Percentiles rank a stretch among this genome's conserved stretches.
Evolutionary conservation across 1,140 invertebrate species (phyloP).

Genomic region (Pissodes strobi): DNA sequence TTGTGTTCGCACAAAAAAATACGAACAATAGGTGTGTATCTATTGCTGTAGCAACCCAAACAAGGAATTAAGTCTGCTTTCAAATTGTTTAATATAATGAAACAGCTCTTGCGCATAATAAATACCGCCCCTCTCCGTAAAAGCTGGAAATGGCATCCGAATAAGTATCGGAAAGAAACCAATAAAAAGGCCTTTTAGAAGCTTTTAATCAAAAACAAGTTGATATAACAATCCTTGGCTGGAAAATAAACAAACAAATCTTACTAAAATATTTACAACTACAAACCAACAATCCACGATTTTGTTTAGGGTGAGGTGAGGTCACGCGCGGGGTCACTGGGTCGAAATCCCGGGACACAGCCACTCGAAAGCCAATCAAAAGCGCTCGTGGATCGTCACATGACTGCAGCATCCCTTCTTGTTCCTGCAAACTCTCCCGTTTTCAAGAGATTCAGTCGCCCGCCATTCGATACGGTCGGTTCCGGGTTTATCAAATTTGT

Average conservation of each 20-base stretch:
- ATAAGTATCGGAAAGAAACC: too few species aligned
- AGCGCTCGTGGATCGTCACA: conserved; percentile 40
- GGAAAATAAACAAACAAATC: conserved; percentile 12
- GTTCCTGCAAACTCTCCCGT: conserved; percentile 33
- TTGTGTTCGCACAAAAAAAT: too few species aligned
- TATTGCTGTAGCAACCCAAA: too few species aligned
- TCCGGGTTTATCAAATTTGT: conserved; percentile 12
- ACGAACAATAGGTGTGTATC: too few species aligned
- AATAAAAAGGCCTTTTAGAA: too few species aligned
- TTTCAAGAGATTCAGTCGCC: conserved; percentile 20
- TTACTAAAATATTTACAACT: conserved; percentile 1
- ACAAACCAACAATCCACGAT: conserved; percentile 14
- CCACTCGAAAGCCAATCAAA: conserved; percentile 42
- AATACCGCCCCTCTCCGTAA: too few species aligned
- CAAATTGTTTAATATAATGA: too few species aligned
- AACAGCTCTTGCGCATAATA: too few species aligned
- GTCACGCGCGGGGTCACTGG: conserved; percentile 53
- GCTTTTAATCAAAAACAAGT: not conserved
- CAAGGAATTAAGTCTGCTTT: too few species aligned
- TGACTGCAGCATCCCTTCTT: conserved; percentile 54
- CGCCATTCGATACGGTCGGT: conserved; percentile 28
- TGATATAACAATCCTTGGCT: not conserved
- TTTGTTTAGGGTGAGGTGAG: conserved; percentile 42
- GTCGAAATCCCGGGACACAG: conserved; percentile 55
- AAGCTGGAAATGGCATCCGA: too few species aligned